Percentiles rank a stretch among this genome's conserved stretches.
Evolutionary conservation across 2,797 vertebrate species (phyloP).

Genomic region (Borostomias antarcticus): DNA sequence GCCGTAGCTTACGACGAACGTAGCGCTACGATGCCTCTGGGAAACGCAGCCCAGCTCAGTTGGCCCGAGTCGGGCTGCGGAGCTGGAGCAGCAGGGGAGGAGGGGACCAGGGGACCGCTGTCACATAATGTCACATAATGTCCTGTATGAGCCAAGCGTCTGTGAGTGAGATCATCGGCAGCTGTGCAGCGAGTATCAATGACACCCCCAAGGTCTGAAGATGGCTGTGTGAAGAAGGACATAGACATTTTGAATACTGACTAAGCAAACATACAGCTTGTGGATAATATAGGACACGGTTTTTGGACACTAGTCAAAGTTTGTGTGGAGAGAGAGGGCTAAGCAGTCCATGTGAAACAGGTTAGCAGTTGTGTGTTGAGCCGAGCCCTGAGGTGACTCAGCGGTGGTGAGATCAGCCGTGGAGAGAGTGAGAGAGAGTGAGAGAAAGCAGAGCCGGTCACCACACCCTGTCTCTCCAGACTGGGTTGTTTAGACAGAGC

Average conservation of each 20-base stretch:
- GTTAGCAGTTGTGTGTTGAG: background rate
- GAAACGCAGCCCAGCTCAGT: too few relatives aligned
- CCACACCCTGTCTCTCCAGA: background rate
- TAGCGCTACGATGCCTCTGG: too few relatives aligned
- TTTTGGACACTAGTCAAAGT: background rate
- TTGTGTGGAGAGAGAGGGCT: background rate
- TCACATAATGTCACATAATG: constrained; percentile 6
- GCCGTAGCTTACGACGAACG: too few relatives aligned
- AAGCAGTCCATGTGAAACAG: background rate
- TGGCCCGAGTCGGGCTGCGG: too few relatives aligned
- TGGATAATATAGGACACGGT: constrained; percentile 3
- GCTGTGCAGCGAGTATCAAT: constrained; percentile 8
- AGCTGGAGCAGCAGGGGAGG: too few relatives aligned
- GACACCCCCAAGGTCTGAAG: background rate
- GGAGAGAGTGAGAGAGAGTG: constrained; percentile 4
- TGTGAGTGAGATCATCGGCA: constrained; percentile 19
- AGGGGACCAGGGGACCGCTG: background rate
- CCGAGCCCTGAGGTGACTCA: constrained; percentile 6
- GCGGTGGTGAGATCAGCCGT: constrained; percentile 4
- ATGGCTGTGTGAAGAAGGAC: background rate
- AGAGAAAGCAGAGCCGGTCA: constrained; percentile 1
- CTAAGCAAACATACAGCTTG: background rate
- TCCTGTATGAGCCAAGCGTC: constrained; percentile 3
- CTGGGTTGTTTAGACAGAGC: background rate
- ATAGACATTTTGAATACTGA: background rate